These are phyloP conservation scores for Lasioglossum albipes DNA, from an alignment of 1,140 invertebrate genomes.

Conservation along the genomic window DNA sequence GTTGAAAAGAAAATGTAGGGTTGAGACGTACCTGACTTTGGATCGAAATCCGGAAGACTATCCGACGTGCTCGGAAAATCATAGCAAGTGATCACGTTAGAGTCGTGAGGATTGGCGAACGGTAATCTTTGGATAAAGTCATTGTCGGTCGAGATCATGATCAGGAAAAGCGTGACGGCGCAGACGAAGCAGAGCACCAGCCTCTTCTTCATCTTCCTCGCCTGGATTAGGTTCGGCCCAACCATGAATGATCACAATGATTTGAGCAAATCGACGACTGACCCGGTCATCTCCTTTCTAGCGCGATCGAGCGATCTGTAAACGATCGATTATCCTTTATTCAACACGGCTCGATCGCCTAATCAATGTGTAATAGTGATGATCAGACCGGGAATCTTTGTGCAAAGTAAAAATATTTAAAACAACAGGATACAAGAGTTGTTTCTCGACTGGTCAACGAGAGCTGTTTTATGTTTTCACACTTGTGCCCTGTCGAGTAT, in stretches of 20 bases:
- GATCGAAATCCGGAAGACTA: constrained; percentile 60
- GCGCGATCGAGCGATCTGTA: neutral
- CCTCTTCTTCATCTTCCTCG: constrained; percentile 63
- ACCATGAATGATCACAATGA: neutral
- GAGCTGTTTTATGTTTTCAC: too few relatives aligned
- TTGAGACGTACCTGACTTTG: constrained; percentile 52
- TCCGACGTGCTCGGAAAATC: constrained; percentile 41
- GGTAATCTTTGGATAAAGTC: constrained; percentile 58
- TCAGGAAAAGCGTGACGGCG: constrained; percentile 57
- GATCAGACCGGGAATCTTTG: too few relatives aligned
- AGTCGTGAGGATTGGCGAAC: constrained; percentile 35
- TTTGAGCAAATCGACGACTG: neutral
- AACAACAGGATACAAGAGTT: too few relatives aligned
- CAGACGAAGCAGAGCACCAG: constrained; percentile 57
- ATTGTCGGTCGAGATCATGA: constrained; percentile 62
- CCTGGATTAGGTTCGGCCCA: neutral
- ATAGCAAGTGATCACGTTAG: constrained; percentile 70
- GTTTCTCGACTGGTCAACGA: too few relatives aligned
- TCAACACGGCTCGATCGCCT: too few relatives aligned
- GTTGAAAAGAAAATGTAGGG: neutral
- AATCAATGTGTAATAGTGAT: too few relatives aligned
- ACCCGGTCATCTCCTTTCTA: neutral
- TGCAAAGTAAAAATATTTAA: too few relatives aligned
- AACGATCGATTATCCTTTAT: neutral
- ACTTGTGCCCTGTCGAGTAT: too few relatives aligned